Evolutionary conservation across 2,113 vertebrate genomes (phyloP).

Genomic region (Lethenteron camtschaticum): DNA sequence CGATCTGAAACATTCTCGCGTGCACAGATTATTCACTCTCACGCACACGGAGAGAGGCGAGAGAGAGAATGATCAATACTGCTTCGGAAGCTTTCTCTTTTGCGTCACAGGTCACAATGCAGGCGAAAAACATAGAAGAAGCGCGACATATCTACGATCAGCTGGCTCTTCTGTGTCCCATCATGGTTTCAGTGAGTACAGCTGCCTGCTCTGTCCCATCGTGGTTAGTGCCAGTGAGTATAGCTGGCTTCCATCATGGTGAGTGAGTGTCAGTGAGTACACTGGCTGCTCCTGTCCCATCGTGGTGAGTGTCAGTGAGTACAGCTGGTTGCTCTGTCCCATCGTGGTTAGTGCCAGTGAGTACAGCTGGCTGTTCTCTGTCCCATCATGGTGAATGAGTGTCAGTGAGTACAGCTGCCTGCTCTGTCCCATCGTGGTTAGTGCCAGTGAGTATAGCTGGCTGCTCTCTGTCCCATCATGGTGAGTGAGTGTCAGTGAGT

Average conservation of each 20-base stretch:
- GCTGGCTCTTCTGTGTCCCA: constrained; percentile 55
- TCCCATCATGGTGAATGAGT: constrained; percentile 68
- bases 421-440: constrained; percentile 50
- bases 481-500: too few species aligned
- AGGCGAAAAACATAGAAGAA: constrained; percentile 93
- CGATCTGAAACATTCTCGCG: too few species aligned
- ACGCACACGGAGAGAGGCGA: too few species aligned
- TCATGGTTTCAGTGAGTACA: constrained; percentile 33
- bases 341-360: constrained; percentile 44
- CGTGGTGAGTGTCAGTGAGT: constrained; percentile 39
- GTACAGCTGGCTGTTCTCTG: constrained; percentile 72
- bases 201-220: too few species aligned
- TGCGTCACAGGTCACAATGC: constrained; percentile 61
- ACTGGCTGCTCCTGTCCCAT: constrained; percentile 89
- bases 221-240: too few species aligned
- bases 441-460: constrained; percentile 13
- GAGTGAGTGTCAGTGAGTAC: constrained; percentile 22
- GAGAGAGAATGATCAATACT: too few species aligned
- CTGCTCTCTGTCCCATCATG: too few species aligned
- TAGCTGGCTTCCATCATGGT: constrained; percentile 44
- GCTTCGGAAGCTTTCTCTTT: too few species aligned
- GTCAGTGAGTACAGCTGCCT: too few species aligned
- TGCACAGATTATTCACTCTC: too few species aligned
- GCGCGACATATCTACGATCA: constrained; percentile 93
- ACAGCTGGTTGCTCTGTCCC: constrained; percentile 11